Conservation (phyloP, 2,888 invertebrate genomes). For the Callyntrura guangdongensis region DNA sequence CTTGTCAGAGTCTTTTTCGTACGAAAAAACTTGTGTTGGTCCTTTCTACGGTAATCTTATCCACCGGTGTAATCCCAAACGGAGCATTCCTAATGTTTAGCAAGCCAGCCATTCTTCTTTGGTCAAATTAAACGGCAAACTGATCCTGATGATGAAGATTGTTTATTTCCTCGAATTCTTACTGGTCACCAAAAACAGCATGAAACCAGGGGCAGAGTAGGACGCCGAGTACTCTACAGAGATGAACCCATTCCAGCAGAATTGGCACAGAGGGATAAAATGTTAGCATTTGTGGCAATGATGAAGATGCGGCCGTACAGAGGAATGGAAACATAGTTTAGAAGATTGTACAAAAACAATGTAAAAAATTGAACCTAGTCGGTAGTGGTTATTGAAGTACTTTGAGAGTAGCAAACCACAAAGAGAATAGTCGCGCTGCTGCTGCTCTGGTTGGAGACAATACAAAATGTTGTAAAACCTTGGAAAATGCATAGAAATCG, state of each 20-base stretch:
- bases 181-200: too few species aligned
- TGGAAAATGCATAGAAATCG: slow-evolving; percentile 77
- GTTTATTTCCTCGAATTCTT: too few species aligned
- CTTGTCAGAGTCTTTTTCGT: too few species aligned
- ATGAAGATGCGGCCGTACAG: background rate
- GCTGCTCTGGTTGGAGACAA: too few species aligned
- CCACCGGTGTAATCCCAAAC: background rate
- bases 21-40: too few species aligned
- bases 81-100: background rate
- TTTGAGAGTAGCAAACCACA: too few species aligned
- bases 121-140: too few species aligned
- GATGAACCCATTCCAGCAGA: background rate
- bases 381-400: slow-evolving; percentile 35
- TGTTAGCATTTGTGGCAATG: slow-evolving; percentile 16
- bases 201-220: too few species aligned
- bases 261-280: background rate
- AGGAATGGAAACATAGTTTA: background rate
- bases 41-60: too few species aligned
- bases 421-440: too few species aligned
- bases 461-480: slow-evolving; percentile 75
- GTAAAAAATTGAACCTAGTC: background rate
- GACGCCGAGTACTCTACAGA: background rate
- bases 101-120: too few species aligned
- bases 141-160: too few species aligned
- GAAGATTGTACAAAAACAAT: background rate